Conservation (phyloP, 1,140 invertebrate species). For the Agraylea sexmaculata region DNA sequence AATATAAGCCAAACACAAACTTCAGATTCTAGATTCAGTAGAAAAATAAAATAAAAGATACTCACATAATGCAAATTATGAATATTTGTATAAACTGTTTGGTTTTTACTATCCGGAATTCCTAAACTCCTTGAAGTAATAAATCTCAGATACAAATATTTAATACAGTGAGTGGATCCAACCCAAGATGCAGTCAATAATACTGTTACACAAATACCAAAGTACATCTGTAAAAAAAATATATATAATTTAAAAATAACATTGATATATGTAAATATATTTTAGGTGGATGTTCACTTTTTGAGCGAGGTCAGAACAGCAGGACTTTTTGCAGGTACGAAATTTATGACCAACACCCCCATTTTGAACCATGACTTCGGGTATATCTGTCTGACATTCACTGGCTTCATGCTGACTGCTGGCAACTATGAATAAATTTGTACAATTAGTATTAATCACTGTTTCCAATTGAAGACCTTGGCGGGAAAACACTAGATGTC, state of each 20-base stretch:
- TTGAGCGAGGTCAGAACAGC: constrained; percentile 58
- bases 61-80: constrained; percentile 19
- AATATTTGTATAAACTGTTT: constrained; percentile 18
- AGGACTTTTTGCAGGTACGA: constrained; percentile 46
- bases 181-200: constrained; percentile 81
- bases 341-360: constrained; percentile 25
- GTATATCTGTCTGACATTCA: constrained; percentile 27
- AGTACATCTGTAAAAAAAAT: constrained; percentile 59
- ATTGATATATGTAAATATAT: background rate
- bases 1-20: too few relatives aligned
- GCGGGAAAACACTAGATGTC: too few relatives aligned
- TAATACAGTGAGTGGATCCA: constrained; percentile 76
- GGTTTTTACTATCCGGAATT: constrained; percentile 19
- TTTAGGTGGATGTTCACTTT: constrained; percentile 37
- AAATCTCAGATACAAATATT: constrained; percentile 61
- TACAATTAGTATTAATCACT: too few relatives aligned
- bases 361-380: constrained; percentile 22
- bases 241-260: constrained; percentile 3
- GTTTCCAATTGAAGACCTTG: too few relatives aligned
- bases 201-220: constrained; percentile 73
- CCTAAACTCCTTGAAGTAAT: constrained; percentile 20
- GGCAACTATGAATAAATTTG: constrained; percentile 33
- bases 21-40: too few relatives aligned
- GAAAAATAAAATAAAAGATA: constrained; percentile 2
- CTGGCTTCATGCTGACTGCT: constrained; percentile 43